Conservation (phyloP, 2,113 vertebrate genomes). For the Gracilinanus agilis region DNA sequence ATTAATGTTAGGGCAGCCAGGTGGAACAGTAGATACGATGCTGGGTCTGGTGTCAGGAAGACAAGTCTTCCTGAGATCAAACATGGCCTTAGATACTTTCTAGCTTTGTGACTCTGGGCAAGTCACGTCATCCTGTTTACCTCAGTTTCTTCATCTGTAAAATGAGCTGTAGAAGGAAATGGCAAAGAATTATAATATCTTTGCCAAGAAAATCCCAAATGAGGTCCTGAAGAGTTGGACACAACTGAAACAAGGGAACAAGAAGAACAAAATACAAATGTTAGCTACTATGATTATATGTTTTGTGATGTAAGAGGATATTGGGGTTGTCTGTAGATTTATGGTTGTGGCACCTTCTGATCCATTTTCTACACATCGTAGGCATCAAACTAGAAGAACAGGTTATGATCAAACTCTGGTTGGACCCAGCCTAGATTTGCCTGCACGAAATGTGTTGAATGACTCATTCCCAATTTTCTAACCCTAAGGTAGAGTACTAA, state of each 20-base stretch:
- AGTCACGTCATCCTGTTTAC: no score
- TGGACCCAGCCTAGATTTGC: background rate
- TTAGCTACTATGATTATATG: background rate
- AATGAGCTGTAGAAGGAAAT: no score
- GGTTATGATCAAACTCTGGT: background rate
- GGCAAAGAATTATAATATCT: no score
- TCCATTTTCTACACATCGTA: background rate
- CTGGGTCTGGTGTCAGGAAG: no score
- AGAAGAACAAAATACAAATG: background rate
- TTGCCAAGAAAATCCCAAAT: no score
- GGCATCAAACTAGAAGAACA: background rate
- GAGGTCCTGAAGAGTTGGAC: no score
- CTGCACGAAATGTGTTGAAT: background rate
- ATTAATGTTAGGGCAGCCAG: background rate
- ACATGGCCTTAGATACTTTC: no score
- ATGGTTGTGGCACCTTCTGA: background rate
- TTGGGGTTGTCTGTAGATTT: background rate
- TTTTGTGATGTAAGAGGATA: background rate
- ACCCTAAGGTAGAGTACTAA: background rate
- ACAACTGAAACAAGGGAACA: no score
- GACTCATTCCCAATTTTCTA: background rate
- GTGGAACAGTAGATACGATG: no score
- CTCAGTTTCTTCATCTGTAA: no score
- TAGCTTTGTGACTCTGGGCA: no score
- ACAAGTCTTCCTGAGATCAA: no score